Percentiles rank a stretch among this genome's conserved stretches.
These are phyloP conservation scores for Anableps anableps DNA, from an alignment of 2,797 vertebrate species.

Conservation along the genomic window DNA sequence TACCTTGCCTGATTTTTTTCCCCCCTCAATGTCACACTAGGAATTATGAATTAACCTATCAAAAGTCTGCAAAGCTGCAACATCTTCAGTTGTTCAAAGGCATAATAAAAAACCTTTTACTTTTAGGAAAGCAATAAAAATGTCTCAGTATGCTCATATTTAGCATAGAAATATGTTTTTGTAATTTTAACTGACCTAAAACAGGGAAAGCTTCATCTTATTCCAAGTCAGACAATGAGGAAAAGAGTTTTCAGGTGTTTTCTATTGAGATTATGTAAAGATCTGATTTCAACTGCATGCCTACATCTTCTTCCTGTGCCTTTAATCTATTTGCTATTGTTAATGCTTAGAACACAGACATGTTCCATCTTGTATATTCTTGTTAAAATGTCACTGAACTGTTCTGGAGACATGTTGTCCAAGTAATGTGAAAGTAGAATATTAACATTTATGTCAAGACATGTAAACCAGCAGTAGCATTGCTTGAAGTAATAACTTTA, in stretches of 20 bases:
- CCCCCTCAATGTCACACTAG: not conserved
- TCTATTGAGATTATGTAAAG: not conserved
- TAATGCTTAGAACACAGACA: not conserved
- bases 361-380: conserved; percentile 7
- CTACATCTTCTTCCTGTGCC: conserved; percentile 1
- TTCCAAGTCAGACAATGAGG: not conserved
- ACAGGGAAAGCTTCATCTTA: not conserved
- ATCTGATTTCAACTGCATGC: not conserved
- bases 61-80: not conserved
- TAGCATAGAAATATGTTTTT: not conserved
- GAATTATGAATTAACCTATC: not conserved
- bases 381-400: not conserved
- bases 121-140: not conserved
- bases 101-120: not conserved
- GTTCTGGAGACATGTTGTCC: not conserved
- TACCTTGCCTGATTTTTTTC: not conserved
- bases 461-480: not conserved
- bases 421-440: conserved; percentile 5
- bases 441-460: not conserved
- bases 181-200: not conserved
- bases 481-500: not conserved
- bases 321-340: conserved; percentile 2
- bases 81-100: not conserved
- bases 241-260: not conserved
- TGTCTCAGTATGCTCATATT: not conserved